Evolutionary conservation across 2,113 vertebrate species (phyloP), one percentile per base, ranked within the genome.

Genomic region (Sturnus vulgaris): DNA sequence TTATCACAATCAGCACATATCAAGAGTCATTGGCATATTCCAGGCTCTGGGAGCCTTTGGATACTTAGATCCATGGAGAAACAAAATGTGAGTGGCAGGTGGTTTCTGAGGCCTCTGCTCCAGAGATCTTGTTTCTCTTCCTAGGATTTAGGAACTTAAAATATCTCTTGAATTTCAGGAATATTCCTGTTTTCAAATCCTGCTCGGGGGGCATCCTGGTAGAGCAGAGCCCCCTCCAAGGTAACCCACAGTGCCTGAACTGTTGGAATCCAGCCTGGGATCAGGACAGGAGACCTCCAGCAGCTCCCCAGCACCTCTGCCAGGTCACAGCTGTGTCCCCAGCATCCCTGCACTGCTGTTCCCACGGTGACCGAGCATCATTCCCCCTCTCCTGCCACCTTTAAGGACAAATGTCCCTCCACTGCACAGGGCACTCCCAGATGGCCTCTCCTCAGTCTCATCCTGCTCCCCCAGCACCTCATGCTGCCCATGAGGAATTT

Each of bases 401-500:
- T n/a, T 27, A 15, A 80, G 78, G 92, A 55, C 25, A 60, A 64
- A 49, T 1, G 10, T 14, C 40, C 50, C 61, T 59, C 14, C 49
- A 13, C 0, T 6, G 65, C 68, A 12, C 35, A 5, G 0, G 3
- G 31, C 35, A 3, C 8, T 30, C 47, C 22, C 53, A 25, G 28
- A 3, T 11, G 50, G 68, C 47, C 40, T 86, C 82, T 57, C 9
- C 60, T 23, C 1, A 5, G 30, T 30, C 8, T 1, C 87, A 81
- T 27, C 86, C 63, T 6, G 21, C 13, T 17, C 17, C 20, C 25
- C 12, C 44, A 63, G 73, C 33, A 61, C 40, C 40, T 40, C 40
- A 40, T 23, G 66, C 24, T 37, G 42, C 39, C 39, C 14, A 6
- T 0, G 20, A n/a, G 53, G 73, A 60, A 65, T 44, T 21, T 1